A percentile compares a stretch with the other conserved stretches of the same genome.
Conservation (phyloP, 2,113 vertebrate species). For the Eonycteris spelaea region DNA sequence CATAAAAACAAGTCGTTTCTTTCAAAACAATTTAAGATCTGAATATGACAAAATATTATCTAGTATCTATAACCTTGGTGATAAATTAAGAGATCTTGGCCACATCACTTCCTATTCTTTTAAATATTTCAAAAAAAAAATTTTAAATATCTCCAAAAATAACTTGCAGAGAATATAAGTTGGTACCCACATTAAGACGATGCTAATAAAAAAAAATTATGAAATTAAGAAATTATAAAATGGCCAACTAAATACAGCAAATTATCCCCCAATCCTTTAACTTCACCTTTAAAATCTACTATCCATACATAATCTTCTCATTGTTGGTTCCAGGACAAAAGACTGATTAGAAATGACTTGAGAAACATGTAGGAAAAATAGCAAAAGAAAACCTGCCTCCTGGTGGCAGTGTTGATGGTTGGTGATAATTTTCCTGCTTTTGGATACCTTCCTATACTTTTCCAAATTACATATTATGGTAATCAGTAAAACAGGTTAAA, state of each 20-base stretch:
- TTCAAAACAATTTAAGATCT: neutral
- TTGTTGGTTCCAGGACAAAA: neutral
- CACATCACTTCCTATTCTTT: neutral
- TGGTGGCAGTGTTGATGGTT: neutral
- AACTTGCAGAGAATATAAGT: neutral
- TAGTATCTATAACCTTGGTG: neutral
- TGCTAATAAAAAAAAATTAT: neutral
- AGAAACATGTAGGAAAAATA: neutral
- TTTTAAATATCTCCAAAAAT: neutral
- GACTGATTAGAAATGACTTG: neutral
- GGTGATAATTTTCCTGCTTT: neutral
- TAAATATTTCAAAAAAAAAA: neutral
- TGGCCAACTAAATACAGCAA: neutral
- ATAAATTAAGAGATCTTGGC: neutral
- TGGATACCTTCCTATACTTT: neutral
- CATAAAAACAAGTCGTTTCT: neutral
- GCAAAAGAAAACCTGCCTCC: slow-evolving; percentile 34
- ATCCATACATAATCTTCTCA: neutral
- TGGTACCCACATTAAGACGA: neutral
- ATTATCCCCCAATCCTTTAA: neutral
- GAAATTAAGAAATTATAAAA: neutral
- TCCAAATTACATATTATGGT: neutral
- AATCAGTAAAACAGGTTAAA: neutral
- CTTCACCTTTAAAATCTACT: neutral
- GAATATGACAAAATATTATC: neutral